Evolutionary conservation across 1,140 invertebrate species (phyloP), one percentile per base, ranked within the genome.

Genomic region (Calephelis nemesis): DNA sequence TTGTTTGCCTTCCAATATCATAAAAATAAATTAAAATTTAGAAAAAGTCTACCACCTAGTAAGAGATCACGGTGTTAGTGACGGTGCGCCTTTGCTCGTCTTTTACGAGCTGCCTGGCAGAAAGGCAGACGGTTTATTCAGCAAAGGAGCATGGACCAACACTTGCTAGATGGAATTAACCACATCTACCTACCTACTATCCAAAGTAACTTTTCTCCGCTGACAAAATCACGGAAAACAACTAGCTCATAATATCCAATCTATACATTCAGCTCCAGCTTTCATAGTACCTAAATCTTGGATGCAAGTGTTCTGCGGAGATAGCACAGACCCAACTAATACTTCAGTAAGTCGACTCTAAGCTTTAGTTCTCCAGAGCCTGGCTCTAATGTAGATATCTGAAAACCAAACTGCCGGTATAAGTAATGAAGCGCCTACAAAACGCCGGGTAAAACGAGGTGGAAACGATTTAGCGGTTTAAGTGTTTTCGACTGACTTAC

Each of bases 351-450:
- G 50, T 69, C 68, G 63, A 60, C 62, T 42, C 62, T 48, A 47
- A 47, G 67, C 48, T 69, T 69, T 65, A 69, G 68, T 60, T 63
- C 68, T 49, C 67, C 49, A 7, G 63, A 60, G 68, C 63, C 49
- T 45, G 68, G 62, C 63, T 69, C 50, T 63, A 64, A 63, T 50
- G 62, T 39, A 70, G 69, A 67, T 70, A 75, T 68, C 68, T 75
- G 70, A 67, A 71, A 70, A 72, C 70, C 66, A 72, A 72, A 75
- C 70, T 70, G 73, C 68, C 71, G 62, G 70, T 72, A 75, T 75
- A 75, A 75, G 74, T 75, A 73, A 75, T 75, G 71, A 73, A 70
- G 68, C 70, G 67, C 50, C 70, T 67, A 72, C 68, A 70, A 66
- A 74, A 67, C 47, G 68, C 65, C 65, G 68, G 60, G 60, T 65